These are phyloP conservation scores for Vulpes ferrilata DNA, from an alignment of 2,113 vertebrate genomes.

Conservation along the genomic window DNA sequence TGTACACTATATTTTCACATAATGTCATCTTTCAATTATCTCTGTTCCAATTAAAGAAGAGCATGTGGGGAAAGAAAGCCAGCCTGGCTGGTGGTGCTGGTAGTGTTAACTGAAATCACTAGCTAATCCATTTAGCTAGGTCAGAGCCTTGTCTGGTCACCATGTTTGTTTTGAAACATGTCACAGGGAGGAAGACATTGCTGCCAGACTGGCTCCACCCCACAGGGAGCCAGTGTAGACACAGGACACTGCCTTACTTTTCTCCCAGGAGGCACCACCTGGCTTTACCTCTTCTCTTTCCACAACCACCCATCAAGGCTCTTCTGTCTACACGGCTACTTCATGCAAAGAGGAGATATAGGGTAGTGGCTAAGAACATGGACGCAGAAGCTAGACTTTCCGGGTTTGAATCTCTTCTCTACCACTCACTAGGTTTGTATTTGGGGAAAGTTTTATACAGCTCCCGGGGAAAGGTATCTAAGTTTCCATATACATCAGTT, in stretches of 20 bases:
- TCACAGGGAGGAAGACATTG: not conserved
- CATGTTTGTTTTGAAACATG: not conserved
- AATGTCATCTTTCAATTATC: not conserved
- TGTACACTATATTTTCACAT: not conserved
- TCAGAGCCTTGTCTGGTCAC: not conserved
- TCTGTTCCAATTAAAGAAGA: constrained; percentile 35
- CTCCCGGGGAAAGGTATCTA: not conserved
- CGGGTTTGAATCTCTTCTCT: not conserved
- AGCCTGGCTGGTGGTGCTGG: not conserved
- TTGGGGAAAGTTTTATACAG: not conserved
- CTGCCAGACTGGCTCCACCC: not conserved
- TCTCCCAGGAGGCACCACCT: not conserved
- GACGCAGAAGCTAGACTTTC: not conserved
- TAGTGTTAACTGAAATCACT: not conserved
- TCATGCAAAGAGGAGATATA: not conserved
- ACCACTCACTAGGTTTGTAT: not conserved
- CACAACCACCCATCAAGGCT: not conserved
- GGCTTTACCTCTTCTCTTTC: not conserved
- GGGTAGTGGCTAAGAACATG: not conserved
- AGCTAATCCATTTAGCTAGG: not conserved
- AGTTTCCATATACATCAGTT: not conserved
- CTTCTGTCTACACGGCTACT: not conserved
- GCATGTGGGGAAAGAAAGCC: not conserved
- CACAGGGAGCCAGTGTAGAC: not conserved
- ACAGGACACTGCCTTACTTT: not conserved